Evolutionary conservation across 2,113 vertebrate species (phyloP).

Genomic region (Misgurnus anguillicaudatus): DNA sequence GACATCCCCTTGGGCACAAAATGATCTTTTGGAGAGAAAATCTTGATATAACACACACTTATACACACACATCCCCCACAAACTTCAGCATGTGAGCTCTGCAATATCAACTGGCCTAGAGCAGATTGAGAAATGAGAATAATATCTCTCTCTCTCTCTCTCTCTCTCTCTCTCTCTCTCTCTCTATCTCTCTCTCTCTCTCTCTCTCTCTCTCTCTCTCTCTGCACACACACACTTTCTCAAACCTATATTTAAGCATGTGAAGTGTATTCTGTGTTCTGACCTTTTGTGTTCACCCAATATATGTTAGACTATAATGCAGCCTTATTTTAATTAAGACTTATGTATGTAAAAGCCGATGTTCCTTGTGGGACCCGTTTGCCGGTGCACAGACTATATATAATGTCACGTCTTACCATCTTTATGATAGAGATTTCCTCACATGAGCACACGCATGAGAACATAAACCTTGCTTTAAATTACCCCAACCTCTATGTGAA

Average conservation of each 20-base stretch:
- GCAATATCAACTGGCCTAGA: slow-evolving; percentile 27
- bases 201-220: no score
- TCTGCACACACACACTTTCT: neutral
- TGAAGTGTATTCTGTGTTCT: neutral
- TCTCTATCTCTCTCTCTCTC: no score
- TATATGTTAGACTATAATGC: neutral
- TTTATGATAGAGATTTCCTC: no score
- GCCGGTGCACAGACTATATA: no score
- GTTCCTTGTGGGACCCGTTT: no score
- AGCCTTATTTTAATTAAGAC: neutral
- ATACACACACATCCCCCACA: neutral
- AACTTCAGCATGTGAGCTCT: neutral
- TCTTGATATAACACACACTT: neutral
- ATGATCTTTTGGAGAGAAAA: slow-evolving; percentile 2
- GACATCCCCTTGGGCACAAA: slow-evolving; percentile 11
- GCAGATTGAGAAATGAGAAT: neutral
- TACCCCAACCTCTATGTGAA: slow-evolving; percentile 9
- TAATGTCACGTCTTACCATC: no score
- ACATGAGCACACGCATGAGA: neutral
- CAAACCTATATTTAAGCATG: neutral
- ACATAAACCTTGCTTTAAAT: slow-evolving; percentile 21
- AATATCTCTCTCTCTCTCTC: neutral
- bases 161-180: neutral
- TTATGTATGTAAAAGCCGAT: no score
- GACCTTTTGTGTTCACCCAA: neutral